Evolutionary conservation across 2,797 vertebrate genomes (phyloP).

Genomic region (Tangara arthus): DNA sequence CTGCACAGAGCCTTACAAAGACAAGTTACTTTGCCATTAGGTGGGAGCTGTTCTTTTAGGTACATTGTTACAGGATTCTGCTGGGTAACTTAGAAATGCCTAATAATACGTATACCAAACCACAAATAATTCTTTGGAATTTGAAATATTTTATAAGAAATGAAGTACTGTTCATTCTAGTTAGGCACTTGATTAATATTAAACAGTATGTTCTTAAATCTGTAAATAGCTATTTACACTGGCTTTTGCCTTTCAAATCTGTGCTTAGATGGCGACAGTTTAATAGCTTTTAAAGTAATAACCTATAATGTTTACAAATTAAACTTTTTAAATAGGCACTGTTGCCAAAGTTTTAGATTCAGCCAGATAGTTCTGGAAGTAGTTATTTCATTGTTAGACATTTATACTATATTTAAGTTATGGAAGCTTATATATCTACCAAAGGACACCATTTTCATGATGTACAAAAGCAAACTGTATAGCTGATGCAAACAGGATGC

Average conservation of each 20-base stretch:
- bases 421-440: constrained; percentile 69
- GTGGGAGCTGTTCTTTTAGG: constrained; percentile 42
- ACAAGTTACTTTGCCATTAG: constrained; percentile 54
- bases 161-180: constrained; percentile 48
- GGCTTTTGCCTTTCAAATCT: constrained; percentile 64
- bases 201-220: constrained; percentile 60
- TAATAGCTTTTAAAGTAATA: constrained; percentile 69
- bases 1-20: constrained; percentile 28
- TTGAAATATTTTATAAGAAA: constrained; percentile 67
- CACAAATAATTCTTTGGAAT: constrained; percentile 48
- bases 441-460: constrained; percentile 71
- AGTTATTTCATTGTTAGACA: constrained; percentile 59
- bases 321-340: constrained; percentile 56
- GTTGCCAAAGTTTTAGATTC: constrained; percentile 63
- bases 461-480: constrained; percentile 66
- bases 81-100: constrained; percentile 54
- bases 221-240: constrained; percentile 70
- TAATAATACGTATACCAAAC: constrained; percentile 68
- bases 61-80: not conserved
- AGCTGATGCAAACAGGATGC: constrained; percentile 66
- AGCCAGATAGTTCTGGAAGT: constrained; percentile 50
- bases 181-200: constrained; percentile 51
- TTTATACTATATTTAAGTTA: constrained; percentile 69
- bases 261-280: constrained; percentile 51
- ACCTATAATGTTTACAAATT: constrained; percentile 70